Evolutionary conservation across 2,797 vertebrate species (phyloP), one percentile per base, ranked within the genome.

Genomic region (Botia kubotai): DNA sequence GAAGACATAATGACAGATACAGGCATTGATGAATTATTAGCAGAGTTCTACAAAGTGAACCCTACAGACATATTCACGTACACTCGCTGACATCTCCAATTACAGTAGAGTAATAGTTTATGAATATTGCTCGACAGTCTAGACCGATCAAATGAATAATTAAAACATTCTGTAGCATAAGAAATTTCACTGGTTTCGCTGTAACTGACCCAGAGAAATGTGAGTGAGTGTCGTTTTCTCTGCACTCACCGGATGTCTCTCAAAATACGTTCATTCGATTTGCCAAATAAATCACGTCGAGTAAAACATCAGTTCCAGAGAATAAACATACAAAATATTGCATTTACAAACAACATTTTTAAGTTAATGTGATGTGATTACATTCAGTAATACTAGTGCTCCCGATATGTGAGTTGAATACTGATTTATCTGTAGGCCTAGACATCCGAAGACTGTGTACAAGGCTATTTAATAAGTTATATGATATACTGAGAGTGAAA

Each of bases 371-470:
- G 66, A 43, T 29, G 26, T 43, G 63, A 62, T 84, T 77, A 73
- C 77, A 77, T 68, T 81, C 23, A 43, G 65, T 73, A 57, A 17
- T 43, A 68, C 21, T 8, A 66, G 39, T 19, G 8, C 19, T 48
- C 67, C 11, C 62, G 63, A 65, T 79, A 66, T 57, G 50, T 53
- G 48, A 72, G 17, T 23, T 52, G 67, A 50, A 72, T 39, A 60
- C 50, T 55, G 75, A 72, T 79, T 43, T 55, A 62, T 29, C 33
- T 71, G 67, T 53, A 39, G 67, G 26, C 63, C 39, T 71, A 77
- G 58, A 80, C 21, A 50, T 65, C 62, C 68, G 78, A 79, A 79
- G 39, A 39, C 78, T 81, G 77, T 13, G 3, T 83, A 83, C 43
- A 62, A 69, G 75, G 50, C 33, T 80, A 71, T 43, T 76, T 14